phyloP scores from a whole-genome alignment of 2,113 vertebrate genomes.

The Martes martes region DNA sequence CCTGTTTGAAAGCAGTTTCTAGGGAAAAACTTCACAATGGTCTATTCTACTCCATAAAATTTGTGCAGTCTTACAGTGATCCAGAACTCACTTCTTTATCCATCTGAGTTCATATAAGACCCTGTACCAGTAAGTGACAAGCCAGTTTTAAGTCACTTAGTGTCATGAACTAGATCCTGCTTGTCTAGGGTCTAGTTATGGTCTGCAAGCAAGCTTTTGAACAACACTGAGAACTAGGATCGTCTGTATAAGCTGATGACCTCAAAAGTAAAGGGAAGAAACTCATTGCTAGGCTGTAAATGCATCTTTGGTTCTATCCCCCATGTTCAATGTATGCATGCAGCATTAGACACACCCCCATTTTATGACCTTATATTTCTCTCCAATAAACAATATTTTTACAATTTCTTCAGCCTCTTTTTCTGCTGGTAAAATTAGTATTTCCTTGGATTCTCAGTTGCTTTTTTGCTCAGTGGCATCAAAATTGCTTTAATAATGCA shows the following conservation, averaged over 20 bases:
- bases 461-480: not conserved
- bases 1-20: not conserved
- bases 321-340: not conserved
- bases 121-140: not conserved
- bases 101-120: not conserved
- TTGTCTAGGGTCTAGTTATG: not conserved
- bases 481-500: not conserved
- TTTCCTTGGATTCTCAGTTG: not conserved
- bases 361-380: not conserved
- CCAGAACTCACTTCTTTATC: not conserved
- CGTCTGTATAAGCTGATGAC: not conserved
- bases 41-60: slow-evolving; percentile 34
- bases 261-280: not conserved
- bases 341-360: not conserved
- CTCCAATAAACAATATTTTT: not conserved
- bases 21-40: not conserved
- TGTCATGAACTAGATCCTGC: not conserved
- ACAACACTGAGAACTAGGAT: not conserved
- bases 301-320: not conserved
- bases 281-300: not conserved
- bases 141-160: not conserved
- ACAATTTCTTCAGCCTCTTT: not conserved
- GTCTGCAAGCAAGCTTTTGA: not conserved
- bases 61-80: not conserved
- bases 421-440: not conserved